phyloP scores from a whole-genome alignment of 2,113 vertebrate genomes.

The Aepyceros melampus region DNA sequence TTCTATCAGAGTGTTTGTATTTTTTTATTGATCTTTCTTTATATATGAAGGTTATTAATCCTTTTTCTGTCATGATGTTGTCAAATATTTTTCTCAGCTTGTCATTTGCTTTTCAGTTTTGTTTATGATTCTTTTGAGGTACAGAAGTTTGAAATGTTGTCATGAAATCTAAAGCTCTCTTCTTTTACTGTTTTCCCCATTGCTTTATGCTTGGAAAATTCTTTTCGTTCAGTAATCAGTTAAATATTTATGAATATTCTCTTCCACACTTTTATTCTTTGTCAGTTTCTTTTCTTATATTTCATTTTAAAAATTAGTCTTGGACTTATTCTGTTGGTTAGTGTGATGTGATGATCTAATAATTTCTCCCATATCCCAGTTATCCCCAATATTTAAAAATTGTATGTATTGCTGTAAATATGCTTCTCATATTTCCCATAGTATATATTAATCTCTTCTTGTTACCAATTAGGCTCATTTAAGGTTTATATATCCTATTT shows the following conservation, averaged over 20 bases:
- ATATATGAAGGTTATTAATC: background rate
- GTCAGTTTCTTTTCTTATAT: background rate
- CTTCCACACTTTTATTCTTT: background rate
- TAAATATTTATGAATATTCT: background rate
- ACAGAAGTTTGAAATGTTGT: background rate
- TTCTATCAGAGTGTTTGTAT: background rate
- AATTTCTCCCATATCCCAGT: background rate
- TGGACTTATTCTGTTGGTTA: background rate
- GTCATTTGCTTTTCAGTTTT: background rate
- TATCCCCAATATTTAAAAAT: background rate
- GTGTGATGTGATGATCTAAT: background rate
- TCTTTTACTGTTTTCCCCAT: background rate
- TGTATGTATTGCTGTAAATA: background rate
- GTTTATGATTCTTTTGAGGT: background rate
- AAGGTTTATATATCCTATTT: background rate
- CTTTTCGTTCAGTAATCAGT: background rate
- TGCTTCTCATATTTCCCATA: background rate
- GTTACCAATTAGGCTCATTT: background rate
- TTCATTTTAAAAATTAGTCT: background rate
- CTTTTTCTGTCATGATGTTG: background rate
- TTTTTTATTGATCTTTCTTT: slow-evolving; percentile 7
- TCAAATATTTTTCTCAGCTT: background rate
- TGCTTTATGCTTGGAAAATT: background rate
- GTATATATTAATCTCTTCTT: background rate
- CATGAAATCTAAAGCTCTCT: background rate